Percentiles rank a stretch among this genome's conserved stretches.
Conservation (phyloP, 1,140 invertebrate genomes). For the Drosophila lini region DNA sequence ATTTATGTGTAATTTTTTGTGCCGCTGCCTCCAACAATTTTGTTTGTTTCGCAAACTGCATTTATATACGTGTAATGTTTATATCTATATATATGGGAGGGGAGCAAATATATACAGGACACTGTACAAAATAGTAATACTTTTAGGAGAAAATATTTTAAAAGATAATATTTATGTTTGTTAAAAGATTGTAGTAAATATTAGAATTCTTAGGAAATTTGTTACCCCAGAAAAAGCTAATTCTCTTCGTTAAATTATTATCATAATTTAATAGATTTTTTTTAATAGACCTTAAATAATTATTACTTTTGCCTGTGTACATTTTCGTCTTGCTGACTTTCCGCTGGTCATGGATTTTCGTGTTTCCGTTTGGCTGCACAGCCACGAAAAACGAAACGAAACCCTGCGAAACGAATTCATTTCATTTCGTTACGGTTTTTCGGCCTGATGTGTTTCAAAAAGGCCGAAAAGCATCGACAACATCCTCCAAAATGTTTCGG, state of each 20-base stretch:
- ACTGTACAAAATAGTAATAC: neutral
- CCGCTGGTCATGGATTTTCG: constrained; percentile 56
- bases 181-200: no score
- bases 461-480: constrained; percentile 43
- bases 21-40: constrained; percentile 15
- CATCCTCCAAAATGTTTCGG: constrained; percentile 32
- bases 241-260: no score
- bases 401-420: constrained; percentile 65
- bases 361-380: constrained; percentile 77
- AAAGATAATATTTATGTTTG: no score
- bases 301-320: neutral
- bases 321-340: constrained; percentile 41
- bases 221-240: neutral
- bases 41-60: constrained; percentile 64
- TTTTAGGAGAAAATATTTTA: no score
- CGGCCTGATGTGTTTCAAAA: constrained; percentile 75
- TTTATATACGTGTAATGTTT: constrained; percentile 42
- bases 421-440: constrained; percentile 81
- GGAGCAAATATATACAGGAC: neutral
- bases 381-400: constrained; percentile 66
- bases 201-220: neutral
- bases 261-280: neutral
- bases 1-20: constrained; percentile 61
- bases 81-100: constrained; percentile 15
- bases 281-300: neutral